Evolutionary conservation across 2,888 invertebrate genomes (phyloP).

Genomic region (Halictus ligatus): DNA sequence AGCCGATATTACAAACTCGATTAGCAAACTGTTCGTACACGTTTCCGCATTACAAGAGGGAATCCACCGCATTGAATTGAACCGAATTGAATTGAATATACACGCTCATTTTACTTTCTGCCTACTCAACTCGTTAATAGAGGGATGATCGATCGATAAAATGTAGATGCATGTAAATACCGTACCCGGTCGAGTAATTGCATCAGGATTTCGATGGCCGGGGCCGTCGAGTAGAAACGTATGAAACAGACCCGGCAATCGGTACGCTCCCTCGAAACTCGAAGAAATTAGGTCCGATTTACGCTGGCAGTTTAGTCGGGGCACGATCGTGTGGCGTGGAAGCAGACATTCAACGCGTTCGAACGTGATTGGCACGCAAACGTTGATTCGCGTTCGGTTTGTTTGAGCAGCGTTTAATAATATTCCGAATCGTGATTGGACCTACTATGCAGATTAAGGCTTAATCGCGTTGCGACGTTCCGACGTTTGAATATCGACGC

Average conservation of each 20-base stretch:
- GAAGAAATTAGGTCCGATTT: conserved; percentile 40
- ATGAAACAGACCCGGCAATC: not conserved
- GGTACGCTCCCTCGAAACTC: not conserved
- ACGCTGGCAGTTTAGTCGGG: not conserved
- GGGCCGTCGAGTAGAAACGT: not conserved
- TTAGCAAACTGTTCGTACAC: not conserved
- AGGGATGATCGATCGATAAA: conserved; percentile 3
- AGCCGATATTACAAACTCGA: not conserved
- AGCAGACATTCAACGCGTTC: conserved; percentile 22
- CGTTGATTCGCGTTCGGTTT: conserved; percentile 35
- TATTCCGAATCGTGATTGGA: conserved; percentile 42
- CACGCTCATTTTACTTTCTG: not conserved
- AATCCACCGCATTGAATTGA: no score
- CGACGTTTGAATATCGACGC: conserved; percentile 8
- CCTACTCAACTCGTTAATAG: not conserved
- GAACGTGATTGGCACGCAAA: conserved; percentile 46
- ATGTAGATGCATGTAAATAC: not conserved
- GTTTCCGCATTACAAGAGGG: not conserved
- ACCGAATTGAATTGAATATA: not conserved
- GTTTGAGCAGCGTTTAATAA: conserved; percentile 47
- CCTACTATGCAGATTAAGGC: conserved; percentile 28
- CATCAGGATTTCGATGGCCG: not conserved
- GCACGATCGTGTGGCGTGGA: not conserved
- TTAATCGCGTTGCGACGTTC: conserved; percentile 32
- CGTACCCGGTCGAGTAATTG: not conserved